Evolutionary conservation across 2,888 invertebrate species (phyloP), one percentile per base, ranked within the genome.

Genomic region (Tuta absoluta): DNA sequence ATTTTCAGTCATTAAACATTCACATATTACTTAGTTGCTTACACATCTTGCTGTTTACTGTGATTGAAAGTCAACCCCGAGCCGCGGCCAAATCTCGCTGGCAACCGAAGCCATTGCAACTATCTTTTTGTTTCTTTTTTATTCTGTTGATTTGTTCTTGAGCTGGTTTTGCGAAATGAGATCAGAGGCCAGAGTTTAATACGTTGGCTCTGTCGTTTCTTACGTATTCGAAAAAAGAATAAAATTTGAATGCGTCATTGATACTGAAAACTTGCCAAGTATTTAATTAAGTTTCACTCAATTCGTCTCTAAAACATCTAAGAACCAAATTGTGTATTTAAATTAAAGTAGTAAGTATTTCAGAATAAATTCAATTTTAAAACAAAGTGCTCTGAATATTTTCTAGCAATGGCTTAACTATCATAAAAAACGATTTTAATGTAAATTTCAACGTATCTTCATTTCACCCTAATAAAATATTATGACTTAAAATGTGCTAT

Each of bases 31-130:
- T n/a, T n/a, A n/a, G n/a, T 23, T 53, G 8, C 8, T 28, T 2
- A 56, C 33, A 56, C 28, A 56, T 56, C 56, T 56, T 8, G 24
- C n/a, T n/a, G 24, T 24, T 56, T 33, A 10, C 17, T 2, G n/a
- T 56, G 17, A 33, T 24, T n/a, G 1, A 14, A 56, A 56, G 14
- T 2, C 33, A 10, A 37, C 19, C 38, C 59, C 59, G 10, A 41
- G 59, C 41, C 41, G 21, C 62, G n/a, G 62, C 62, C 62, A 62
- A 62, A 53, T 53, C 62, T 24, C 62, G 19, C 53, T 62, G 62
- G 62, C 62, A 62, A 51, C 23, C 37, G 37, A 23, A 19, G 21
- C 49, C 23, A 21, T 53, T 61, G 37, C 53, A 24, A 49, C 23
- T 62, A 37, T 62, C 19, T 62, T 53, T 53, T 53, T 62, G 11